Base-by-base conservation (phyloP, 2,888 invertebrate genomes). In the Campoplex nolae region DNA sequence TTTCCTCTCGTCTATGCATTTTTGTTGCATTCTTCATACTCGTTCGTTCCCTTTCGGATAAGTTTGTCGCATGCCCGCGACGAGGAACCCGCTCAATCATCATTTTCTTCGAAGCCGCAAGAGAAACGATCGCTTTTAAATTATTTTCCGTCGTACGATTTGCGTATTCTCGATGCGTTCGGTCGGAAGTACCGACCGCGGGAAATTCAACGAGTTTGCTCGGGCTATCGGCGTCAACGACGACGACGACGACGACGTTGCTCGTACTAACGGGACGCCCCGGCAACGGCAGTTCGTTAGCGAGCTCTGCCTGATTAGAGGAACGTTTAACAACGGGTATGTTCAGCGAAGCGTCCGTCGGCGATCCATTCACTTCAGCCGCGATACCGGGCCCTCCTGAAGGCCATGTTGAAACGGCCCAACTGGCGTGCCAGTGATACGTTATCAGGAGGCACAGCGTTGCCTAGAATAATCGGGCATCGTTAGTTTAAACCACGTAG, bases 291-390 rank as follows among this genome's bases (percentile, higher is more conserved):
- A 80, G 87, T 89, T 89, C 89, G 88, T 89, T 89, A 89, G 89
- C 83, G 88, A 87, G 83, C 38, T 68, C 79, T 83, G 83, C 84
- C 88, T 89, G 89, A 89, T 89, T 89, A 89, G 88, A 89, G 87
- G 89, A 86, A 84, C 86, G 88, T 89, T 89, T 88, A 88, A 88
- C 89, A 85, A 87, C 87, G 87, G 87, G 87, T 83, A 85, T 85
- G 87, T 83, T 85, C 87, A 85, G 45, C 87, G 67, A 79, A 85
- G 87, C 87, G 85, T 87, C 85, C 87, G 87, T 85, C 87, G 85
- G 80, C 87, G 87, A 87, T 87, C 87, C 87, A 87, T 87, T 87
- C 87, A 87, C 87, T 87, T 87, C 87, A 87, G 82, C 83, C 68
- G 73, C 87, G 87, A 85, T 87, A 87, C 87, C 85, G 32, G 62